Percentiles rank a stretch among this genome's conserved stretches.
Conservation (phyloP, 2,797 vertebrate species). For the Chromobotia macracanthus region DNA sequence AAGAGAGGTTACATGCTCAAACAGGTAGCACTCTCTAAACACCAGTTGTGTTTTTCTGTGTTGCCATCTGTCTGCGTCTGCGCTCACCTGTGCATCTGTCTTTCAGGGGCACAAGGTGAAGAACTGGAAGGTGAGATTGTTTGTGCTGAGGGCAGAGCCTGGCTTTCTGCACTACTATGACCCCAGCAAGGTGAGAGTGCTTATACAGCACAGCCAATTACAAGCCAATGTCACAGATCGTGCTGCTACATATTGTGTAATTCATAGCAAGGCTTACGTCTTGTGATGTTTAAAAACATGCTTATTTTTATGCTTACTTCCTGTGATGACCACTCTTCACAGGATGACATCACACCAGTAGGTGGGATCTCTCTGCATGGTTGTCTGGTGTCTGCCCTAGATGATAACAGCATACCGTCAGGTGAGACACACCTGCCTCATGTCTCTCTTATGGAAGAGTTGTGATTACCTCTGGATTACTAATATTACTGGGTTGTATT, state of each 20-base stretch:
- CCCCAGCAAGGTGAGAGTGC: conserved; percentile 83
- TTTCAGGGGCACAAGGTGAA: conserved; percentile 92
- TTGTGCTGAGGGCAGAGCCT: conserved; percentile 90
- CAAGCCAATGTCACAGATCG: background rate
- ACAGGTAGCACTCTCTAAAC: conserved; percentile 78
- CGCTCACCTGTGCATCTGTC: conserved; percentile 33
- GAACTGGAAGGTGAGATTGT: conserved; percentile 96
- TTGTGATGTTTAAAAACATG: background rate
- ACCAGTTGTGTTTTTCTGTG: background rate
- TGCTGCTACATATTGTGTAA: background rate
- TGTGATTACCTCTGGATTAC: conserved; percentile 15
- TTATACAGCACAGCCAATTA: background rate
- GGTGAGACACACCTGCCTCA: conserved; percentile 76
- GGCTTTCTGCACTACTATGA: conserved; percentile 93
- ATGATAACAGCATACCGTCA: conserved; percentile 89
- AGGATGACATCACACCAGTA: conserved; percentile 89
- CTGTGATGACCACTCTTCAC: conserved; percentile 60
- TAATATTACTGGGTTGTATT: conserved; percentile 6
- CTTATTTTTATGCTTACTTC: conserved; percentile 53
- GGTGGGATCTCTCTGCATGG: conserved; percentile 90
- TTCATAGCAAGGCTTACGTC: no score
- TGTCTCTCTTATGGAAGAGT: background rate
- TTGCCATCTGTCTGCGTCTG: background rate
- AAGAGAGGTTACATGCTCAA: conserved; percentile 93
- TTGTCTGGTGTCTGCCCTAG: conserved; percentile 90